A percentile compares a stretch with the other conserved stretches of the same genome.
These are phyloP conservation scores for Eupristina koningsbergeri DNA, from an alignment of 1,140 invertebrate genomes.

Conservation along the genomic window DNA sequence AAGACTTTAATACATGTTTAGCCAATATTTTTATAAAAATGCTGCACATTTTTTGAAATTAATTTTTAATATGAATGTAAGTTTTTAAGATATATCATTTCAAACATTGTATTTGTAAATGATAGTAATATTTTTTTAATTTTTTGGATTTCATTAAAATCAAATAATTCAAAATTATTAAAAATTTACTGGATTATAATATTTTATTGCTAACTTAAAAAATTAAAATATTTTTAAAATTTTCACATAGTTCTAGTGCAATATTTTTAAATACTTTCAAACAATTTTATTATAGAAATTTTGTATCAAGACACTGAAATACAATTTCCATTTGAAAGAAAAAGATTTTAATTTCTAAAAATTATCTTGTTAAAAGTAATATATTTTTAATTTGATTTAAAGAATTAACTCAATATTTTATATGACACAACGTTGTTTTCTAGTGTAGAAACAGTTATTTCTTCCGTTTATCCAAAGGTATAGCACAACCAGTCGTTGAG, in stretches of 20 bases:
- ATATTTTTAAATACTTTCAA: conserved; percentile 35
- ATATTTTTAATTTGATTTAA: conserved; percentile 42
- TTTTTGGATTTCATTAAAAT: background rate
- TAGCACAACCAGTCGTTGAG: background rate
- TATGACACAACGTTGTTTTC: conserved; percentile 23
- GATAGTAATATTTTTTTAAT: background rate
- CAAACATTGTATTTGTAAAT: background rate
- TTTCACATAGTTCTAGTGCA: conserved; percentile 11
- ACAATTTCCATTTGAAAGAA: background rate
- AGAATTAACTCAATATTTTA: conserved; percentile 15
- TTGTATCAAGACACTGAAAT: conserved; percentile 1
- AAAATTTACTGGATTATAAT: background rate
- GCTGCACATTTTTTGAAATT: conserved; percentile 18
- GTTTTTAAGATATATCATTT: background rate
- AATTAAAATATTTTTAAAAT: background rate
- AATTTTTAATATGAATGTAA: conserved; percentile 26
- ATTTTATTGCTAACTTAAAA: conserved; percentile 6
- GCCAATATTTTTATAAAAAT: conserved; percentile 30
- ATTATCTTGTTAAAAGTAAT: background rate
- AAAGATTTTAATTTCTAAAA: conserved; percentile 24
- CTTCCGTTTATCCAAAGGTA: conserved; percentile 42
- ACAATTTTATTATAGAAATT: conserved; percentile 30
- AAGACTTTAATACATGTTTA: conserved; percentile 28
- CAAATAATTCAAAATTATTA: background rate
- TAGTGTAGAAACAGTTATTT: conserved; percentile 30